Conservation (phyloP, 2,797 vertebrate genomes). For the Phrynocephalus forsythii region DNA sequence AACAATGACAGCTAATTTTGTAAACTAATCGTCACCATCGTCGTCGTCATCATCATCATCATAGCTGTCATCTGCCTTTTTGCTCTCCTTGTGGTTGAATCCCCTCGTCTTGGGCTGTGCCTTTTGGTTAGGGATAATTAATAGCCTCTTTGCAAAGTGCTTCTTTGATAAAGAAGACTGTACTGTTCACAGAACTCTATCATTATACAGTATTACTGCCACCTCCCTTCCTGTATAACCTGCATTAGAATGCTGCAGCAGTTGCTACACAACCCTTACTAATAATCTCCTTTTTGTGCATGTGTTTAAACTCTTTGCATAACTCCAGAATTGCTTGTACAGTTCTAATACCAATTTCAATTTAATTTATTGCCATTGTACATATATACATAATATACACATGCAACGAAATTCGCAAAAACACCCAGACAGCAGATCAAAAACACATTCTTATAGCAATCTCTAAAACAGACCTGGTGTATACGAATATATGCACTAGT, state of each 20-base stretch:
- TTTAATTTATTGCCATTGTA: too few relatives aligned
- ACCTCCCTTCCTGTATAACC: background rate
- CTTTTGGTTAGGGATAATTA: slow-evolving; percentile 25
- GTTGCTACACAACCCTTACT: background rate
- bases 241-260: background rate
- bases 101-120: background rate
- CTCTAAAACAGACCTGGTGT: too few relatives aligned
- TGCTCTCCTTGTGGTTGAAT: background rate
- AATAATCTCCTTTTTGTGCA: background rate
- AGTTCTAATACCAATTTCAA: background rate
- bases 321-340: background rate
- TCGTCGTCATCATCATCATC: too few relatives aligned
- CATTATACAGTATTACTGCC: slow-evolving; percentile 5
- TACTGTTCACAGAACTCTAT: background rate
- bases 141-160: slow-evolving; percentile 18
- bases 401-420: too few relatives aligned
- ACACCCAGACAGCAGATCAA: too few relatives aligned
- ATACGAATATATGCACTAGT: background rate
- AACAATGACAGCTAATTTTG: background rate
- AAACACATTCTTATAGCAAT: too few relatives aligned
- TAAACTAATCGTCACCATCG: too few relatives aligned
- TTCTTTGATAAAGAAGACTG: slow-evolving; percentile 18
- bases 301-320: background rate
- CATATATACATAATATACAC: too few relatives aligned
- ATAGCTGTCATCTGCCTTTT: background rate